phyloP scores from a whole-genome alignment of 2,113 vertebrate genomes.

The Triplophysa tibetana region DNA sequence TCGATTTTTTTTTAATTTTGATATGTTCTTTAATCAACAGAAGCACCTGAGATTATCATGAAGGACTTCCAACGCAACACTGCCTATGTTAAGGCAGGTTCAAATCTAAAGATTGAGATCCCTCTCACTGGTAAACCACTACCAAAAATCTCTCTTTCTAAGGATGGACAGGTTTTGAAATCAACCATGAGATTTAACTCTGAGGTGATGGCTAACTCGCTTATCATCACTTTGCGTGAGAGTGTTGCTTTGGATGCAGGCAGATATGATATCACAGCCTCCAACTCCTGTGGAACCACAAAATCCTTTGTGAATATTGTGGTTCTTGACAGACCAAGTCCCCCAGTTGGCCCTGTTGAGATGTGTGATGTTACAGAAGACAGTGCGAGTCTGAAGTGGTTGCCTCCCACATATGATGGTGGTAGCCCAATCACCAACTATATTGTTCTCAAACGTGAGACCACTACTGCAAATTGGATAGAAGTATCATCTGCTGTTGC shows the following conservation, averaged over 20 bases:
- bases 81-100: constrained; percentile 89
- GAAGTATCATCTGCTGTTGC: constrained; percentile 95
- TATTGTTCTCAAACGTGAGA: constrained; percentile 93
- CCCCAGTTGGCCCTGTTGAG: constrained; percentile 87
- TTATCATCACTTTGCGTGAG: constrained; percentile 90
- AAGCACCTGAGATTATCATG: constrained; percentile 93
- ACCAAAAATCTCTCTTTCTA: constrained; percentile 89
- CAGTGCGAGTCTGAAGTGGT: constrained; percentile 88
- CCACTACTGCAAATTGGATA: constrained; percentile 89
- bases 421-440: constrained; percentile 97
- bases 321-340: constrained; percentile 89
- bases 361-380: constrained; percentile 90
- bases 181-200: constrained; percentile 95
- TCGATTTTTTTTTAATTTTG: background rate
- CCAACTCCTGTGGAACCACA: constrained; percentile 93
- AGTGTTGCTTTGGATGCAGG: constrained; percentile 89
- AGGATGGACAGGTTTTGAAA: constrained; percentile 83
- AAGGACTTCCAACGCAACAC: constrained; percentile 92
- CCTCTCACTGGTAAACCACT: constrained; percentile 88
- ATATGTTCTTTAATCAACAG: constrained; percentile 68
- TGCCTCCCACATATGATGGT: constrained; percentile 90
- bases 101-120: constrained; percentile 95
- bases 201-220: constrained; percentile 88
- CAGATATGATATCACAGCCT: constrained; percentile 90
- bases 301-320: constrained; percentile 90